phyloP scores from a whole-genome alignment of 2,888 invertebrate species.

The Gortyna flavago region DNA sequence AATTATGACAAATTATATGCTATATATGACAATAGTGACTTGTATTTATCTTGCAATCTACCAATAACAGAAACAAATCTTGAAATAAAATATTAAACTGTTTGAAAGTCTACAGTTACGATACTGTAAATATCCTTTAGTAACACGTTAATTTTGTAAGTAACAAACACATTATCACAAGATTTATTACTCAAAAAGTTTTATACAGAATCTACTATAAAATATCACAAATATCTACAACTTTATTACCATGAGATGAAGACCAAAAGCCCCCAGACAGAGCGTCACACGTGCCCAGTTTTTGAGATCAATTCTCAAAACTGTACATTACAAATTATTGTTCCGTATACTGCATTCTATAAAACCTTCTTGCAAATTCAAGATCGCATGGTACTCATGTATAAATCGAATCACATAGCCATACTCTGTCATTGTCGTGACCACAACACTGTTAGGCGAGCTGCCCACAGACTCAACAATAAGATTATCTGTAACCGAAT shows the following conservation, averaged over 20 bases:
- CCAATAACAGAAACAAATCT: slow-evolving; percentile 13
- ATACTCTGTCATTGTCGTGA: slow-evolving; percentile 60
- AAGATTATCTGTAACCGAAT: slow-evolving; percentile 54
- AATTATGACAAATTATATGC: slow-evolving; percentile 29
- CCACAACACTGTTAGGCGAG: slow-evolving; percentile 54
- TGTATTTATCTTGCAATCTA: slow-evolving; percentile 3
- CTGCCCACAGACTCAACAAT: slow-evolving; percentile 56
- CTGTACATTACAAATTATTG: slow-evolving; percentile 32
- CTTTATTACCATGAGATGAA: slow-evolving; percentile 14
- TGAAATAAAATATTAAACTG: background rate
- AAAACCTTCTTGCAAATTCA: slow-evolving; percentile 39
- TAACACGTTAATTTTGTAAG: background rate
- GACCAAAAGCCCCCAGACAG: slow-evolving; percentile 31
- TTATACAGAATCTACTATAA: no score
- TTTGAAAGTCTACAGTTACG: background rate
- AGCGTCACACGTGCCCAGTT: slow-evolving; percentile 46
- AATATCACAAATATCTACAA: no score
- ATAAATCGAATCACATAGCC: slow-evolving; percentile 55
- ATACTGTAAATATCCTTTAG: background rate
- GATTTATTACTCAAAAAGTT: background rate
- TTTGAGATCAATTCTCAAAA: slow-evolving; percentile 44
- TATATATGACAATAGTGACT: slow-evolving; percentile 5
- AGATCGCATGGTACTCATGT: slow-evolving; percentile 47
- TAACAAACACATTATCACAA: background rate
- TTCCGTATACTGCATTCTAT: slow-evolving; percentile 34